Base-by-base conservation (phyloP, 2,888 invertebrate species). In the Tillus elongatus region DNA sequence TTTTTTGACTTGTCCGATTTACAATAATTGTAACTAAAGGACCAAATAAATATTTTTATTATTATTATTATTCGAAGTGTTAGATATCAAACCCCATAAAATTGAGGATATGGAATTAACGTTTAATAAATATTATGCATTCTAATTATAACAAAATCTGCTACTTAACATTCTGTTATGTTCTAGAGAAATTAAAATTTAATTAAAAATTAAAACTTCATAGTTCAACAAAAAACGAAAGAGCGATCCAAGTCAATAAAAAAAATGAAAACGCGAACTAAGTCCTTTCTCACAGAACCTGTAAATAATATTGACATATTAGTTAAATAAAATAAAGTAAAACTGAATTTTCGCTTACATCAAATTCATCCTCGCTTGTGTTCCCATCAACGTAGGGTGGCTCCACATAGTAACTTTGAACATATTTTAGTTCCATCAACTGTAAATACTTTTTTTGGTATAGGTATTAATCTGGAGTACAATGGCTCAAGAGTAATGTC, bases 381-480 rank as follows among this genome's bases (percentile, higher is more conserved):
- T 19, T 19, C n/a, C 24, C 24, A n/a, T 19, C 24, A 19, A 19
- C 24, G 24, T 19, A 19, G 24, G 24, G 24, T 19, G n/a, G n/a
- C 24, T 19, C 24, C n/a, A 8, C 24, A n/a, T 19, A 19, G 24
- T 19, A 19, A 19, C 24, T 19, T n/a, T 19, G 24, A 19, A 19
- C 6, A 19, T 19, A 19, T 19, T 19, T n/a, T 8, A 19, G 24
- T 19, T 19, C 24, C 24, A 19, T 19, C 24, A 19, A 19, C 24
- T 19, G 24, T 19, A 19, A n/a, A n/a, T 19, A 19, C 24, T 19
- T 19, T 19, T 19, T 19, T 19, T n/a, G 24, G 24, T 19, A 19
- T n/a, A 19, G n/a, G 24, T 19, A 19, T 19, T 19, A 19, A 19
- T 19, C 24, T 19, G 24, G 24, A 19, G 24, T 19, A 19, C 24